These are phyloP conservation scores for Hemiprocne comata DNA, from an alignment of 2,113 vertebrate species.

Conservation along the genomic window DNA sequence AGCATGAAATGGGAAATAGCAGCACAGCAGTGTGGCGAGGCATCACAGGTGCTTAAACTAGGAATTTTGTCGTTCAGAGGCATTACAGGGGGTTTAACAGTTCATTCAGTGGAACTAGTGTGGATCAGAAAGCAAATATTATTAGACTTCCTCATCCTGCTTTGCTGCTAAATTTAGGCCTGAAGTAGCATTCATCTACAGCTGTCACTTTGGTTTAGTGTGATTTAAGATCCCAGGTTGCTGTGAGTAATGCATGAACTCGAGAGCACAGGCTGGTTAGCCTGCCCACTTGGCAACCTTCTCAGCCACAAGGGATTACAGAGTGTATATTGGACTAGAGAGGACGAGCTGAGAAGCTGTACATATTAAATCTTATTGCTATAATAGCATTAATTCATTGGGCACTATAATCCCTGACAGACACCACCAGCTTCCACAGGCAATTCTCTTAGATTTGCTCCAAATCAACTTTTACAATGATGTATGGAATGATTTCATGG, in stretches of 20 bases:
- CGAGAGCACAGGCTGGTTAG: neutral
- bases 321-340: neutral
- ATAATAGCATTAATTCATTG: slow-evolving; percentile 1
- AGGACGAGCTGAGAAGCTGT: neutral
- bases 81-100: neutral
- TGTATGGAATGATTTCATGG: neutral
- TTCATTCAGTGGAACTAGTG: neutral
- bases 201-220: neutral
- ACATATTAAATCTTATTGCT: slow-evolving; percentile 31
- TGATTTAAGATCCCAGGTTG: neutral
- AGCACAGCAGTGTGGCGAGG: neutral
- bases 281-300: neutral
- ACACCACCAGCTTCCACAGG: neutral
- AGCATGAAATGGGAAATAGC: neutral
- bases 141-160: slow-evolving; percentile 35
- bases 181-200: neutral
- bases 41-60: neutral
- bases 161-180: slow-evolving; percentile 40
- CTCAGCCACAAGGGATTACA: neutral
- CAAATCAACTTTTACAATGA: neutral
- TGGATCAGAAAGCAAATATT: slow-evolving; percentile 19
- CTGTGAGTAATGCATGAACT: neutral
- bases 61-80: neutral
- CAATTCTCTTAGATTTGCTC: neutral
- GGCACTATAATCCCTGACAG: neutral